Evolutionary conservation across 2,888 invertebrate species (phyloP).

Genomic region (Nomada fucata): DNA sequence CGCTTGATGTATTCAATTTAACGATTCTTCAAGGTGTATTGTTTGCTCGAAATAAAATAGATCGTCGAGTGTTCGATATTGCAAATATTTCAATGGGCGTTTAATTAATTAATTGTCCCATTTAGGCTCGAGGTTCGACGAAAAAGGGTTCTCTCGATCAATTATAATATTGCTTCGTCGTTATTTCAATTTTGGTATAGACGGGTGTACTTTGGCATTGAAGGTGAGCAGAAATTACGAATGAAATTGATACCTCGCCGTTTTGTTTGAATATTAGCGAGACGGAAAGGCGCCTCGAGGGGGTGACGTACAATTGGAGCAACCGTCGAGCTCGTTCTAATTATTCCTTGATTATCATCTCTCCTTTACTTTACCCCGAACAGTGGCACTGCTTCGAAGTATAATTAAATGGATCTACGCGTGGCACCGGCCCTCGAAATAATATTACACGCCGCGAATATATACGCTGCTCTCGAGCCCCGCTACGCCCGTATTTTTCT

Average conservation of each 20-base stretch:
- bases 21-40: background rate
- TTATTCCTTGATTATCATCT: slow-evolving; percentile 28
- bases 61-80: background rate
- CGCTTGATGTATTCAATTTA: background rate
- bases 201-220: too few species aligned
- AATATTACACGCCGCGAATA: slow-evolving; percentile 43
- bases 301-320: background rate
- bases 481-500: slow-evolving; percentile 25
- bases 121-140: too few species aligned
- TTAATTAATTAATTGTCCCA: too few species aligned
- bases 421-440: background rate
- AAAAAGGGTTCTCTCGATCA: too few species aligned
- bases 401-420: slow-evolving; percentile 22
- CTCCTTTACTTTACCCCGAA: slow-evolving; percentile 4
- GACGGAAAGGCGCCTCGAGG: background rate
- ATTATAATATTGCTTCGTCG: too few species aligned
- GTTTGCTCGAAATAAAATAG: background rate
- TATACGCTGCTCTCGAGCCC: slow-evolving; percentile 52
- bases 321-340: slow-evolving; percentile 11
- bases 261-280: slow-evolving; percentile 1
- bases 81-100: too few species aligned
- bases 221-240: too few species aligned
- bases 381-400: background rate
- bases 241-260: background rate
- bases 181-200: too few species aligned